These are phyloP conservation scores for Heliconius congener DNA, from an alignment of 1,140 invertebrate species.

Conservation along the genomic window DNA sequence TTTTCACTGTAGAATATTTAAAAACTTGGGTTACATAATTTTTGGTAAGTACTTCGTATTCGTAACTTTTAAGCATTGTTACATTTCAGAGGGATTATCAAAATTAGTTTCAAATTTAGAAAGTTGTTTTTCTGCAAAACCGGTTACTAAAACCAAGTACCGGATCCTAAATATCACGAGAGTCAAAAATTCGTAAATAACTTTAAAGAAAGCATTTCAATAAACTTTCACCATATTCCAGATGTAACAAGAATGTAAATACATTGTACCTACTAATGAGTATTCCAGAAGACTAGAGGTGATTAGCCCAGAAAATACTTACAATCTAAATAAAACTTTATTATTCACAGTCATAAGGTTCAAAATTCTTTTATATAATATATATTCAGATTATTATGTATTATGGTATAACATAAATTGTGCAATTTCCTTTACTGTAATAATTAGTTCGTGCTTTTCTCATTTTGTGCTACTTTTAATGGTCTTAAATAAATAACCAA, in stretches of 20 bases:
- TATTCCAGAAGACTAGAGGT: conserved; percentile 39
- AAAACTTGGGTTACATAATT: too few species aligned
- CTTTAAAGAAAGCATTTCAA: not conserved
- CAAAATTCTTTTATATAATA: conserved; percentile 16
- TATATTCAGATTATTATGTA: conserved; percentile 39
- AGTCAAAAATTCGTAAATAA: not conserved
- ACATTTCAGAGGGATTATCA: too few species aligned
- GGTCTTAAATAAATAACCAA: conserved; percentile 30
- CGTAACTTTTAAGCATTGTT: too few species aligned
- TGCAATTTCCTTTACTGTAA: conserved; percentile 40
- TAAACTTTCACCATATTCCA: not conserved
- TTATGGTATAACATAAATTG: conserved; percentile 42
- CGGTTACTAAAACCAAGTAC: not conserved
- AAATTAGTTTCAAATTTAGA: too few species aligned
- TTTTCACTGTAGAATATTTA: too few species aligned
- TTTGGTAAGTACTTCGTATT: too few species aligned
- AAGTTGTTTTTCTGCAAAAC: not conserved
- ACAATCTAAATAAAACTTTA: conserved; percentile 21
- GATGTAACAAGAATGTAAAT: conserved; percentile 27
- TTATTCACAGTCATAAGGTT: not conserved
- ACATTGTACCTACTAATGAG: conserved; percentile 40
- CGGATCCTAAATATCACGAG: not conserved
- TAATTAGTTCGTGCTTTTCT: conserved; percentile 39
- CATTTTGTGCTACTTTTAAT: conserved; percentile 32
- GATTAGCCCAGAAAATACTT: conserved; percentile 33